phyloP scores from a whole-genome alignment of 2,113 vertebrate species.

The Dolichallabes microphthalmus region DNA sequence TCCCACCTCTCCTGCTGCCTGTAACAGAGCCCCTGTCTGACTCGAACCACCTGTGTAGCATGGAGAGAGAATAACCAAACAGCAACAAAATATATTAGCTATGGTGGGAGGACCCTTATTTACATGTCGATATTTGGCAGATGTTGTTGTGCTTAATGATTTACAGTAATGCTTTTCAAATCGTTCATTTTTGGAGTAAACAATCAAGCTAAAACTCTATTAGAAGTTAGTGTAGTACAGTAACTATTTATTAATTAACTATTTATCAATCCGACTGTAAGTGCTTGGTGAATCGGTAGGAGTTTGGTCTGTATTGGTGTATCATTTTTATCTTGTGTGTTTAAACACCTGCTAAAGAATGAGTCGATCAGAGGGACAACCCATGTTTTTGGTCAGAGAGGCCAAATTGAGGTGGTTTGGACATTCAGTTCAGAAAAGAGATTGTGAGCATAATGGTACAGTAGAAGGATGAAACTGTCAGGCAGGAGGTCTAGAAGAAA shows the following conservation, averaged over 20 bases:
- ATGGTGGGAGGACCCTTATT: not conserved
- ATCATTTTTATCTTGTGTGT: not conserved
- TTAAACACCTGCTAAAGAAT: too few species aligned
- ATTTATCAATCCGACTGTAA: not conserved
- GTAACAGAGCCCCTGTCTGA: conserved; percentile 64
- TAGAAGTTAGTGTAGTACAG: not conserved
- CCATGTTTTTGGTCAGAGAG: too few species aligned
- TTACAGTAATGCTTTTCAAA: not conserved
- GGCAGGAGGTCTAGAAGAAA: too few species aligned
- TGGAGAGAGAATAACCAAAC: not conserved
- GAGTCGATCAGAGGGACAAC: too few species aligned
- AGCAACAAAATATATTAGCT: not conserved
- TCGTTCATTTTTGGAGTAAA: not conserved
- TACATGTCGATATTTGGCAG: not conserved
- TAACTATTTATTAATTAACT: too few species aligned
- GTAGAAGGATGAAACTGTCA: too few species aligned
- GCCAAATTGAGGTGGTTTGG: too few species aligned
- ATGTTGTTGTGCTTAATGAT: not conserved
- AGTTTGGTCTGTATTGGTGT: not conserved
- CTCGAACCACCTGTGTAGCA: conserved; percentile 63
- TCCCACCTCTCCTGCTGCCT: conserved; percentile 69
- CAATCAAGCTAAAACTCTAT: not conserved
- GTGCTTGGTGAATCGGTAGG: not conserved
- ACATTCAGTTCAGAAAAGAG: too few species aligned
- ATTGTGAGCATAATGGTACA: too few species aligned